A percentile compares a stretch with the other conserved stretches of the same genome.
These are phyloP conservation scores for Drosophila kurseongensis DNA, from an alignment of 1,140 invertebrate genomes.

Conservation along the genomic window DNA sequence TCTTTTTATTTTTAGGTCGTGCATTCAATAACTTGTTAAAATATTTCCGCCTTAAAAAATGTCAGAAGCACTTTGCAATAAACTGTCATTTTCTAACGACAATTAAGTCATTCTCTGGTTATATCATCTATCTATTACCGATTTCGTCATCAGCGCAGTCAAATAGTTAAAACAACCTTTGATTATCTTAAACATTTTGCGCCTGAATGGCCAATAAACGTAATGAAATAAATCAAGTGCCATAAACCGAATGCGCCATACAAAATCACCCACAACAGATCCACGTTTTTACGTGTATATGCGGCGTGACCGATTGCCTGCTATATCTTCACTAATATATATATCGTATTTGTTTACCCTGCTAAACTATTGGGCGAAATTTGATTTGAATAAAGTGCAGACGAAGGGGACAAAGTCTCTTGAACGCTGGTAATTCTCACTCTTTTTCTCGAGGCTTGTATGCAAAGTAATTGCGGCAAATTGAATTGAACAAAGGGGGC, in stretches of 20 bases:
- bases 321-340: slow-evolving; percentile 13
- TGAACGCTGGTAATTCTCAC: slow-evolving; percentile 5
- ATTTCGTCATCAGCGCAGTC: slow-evolving; percentile 5
- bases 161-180: background rate
- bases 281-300: slow-evolving; percentile 5
- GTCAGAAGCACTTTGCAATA: background rate
- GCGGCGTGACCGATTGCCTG: slow-evolving; percentile 9
- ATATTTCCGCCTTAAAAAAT: background rate
- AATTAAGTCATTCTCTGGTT: slow-evolving; percentile 2
- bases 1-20: background rate
- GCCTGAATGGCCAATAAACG: slow-evolving; percentile 31
- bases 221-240: slow-evolving; percentile 39
- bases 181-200: slow-evolving; percentile 13
- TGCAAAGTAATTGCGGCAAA: slow-evolving; percentile 81
- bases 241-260: slow-evolving; percentile 33
- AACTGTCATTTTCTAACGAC: background rate
- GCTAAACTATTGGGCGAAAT: slow-evolving; percentile 61
- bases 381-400: slow-evolving; percentile 64
- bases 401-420: slow-evolving; percentile 10
- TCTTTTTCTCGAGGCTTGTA: slow-evolving; percentile 36
- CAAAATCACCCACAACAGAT: slow-evolving; percentile 25
- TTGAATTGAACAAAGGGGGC: slow-evolving; percentile 68
- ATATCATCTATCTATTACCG: background rate
- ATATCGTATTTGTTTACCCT: slow-evolving; percentile 55
- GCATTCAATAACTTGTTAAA: background rate